phyloP scores from a whole-genome alignment of 2,797 vertebrate species.

The Apodemus agrarius region DNA sequence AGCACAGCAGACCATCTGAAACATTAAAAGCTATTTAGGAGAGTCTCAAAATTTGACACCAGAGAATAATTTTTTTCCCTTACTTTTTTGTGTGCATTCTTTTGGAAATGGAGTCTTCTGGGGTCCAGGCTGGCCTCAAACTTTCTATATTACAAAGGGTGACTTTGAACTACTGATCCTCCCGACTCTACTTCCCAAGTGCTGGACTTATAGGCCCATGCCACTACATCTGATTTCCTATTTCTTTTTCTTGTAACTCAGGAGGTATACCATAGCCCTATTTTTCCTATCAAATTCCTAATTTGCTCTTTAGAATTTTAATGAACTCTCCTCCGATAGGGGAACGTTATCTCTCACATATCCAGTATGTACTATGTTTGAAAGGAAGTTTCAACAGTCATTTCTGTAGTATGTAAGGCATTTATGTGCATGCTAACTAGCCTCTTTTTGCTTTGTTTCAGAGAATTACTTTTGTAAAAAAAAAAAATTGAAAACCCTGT shows the following conservation, averaged over 20 bases:
- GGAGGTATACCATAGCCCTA: neutral
- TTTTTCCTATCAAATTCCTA: neutral
- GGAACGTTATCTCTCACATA: neutral
- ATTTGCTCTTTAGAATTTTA: conserved; percentile 58
- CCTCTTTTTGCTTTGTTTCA: conserved; percentile 49
- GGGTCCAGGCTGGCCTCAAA: neutral
- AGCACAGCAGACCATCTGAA: conserved; percentile 21
- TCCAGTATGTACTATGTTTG: neutral
- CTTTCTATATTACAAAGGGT: neutral
- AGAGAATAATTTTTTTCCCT: neutral
- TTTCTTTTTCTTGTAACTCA: neutral
- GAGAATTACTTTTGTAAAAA: conserved; percentile 54
- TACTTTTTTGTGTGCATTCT: neutral
- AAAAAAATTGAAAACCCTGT: conserved; percentile 29
- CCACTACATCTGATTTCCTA: neutral
- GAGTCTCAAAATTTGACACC: conserved; percentile 41
- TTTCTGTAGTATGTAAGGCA: conserved; percentile 58
- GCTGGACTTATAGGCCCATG: neutral
- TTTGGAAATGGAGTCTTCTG: neutral
- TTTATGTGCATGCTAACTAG: conserved; percentile 37
- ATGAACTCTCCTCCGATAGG: conserved; percentile 39
- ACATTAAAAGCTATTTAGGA: conserved; percentile 49
- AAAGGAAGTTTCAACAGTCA: conserved; percentile 44
- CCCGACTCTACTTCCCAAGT: neutral
- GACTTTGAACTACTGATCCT: neutral